phyloP scores from a whole-genome alignment of 2,888 invertebrate species.

The Aleiodes leptofemur region DNA sequence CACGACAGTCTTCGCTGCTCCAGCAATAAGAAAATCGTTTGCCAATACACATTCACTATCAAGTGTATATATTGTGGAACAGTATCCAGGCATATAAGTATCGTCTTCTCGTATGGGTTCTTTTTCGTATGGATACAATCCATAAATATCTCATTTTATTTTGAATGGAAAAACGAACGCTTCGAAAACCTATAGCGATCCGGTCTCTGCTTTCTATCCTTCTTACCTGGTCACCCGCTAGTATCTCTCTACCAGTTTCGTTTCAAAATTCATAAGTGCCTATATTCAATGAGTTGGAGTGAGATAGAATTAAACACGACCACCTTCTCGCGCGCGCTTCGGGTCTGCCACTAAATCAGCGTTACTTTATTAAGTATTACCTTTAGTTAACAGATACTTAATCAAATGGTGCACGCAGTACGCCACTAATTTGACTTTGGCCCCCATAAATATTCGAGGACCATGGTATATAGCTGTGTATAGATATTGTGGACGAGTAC shows the following conservation, averaged over 20 bases:
- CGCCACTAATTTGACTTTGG: constrained; percentile 76
- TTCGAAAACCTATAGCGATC: constrained; percentile 57
- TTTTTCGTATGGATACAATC: constrained; percentile 37
- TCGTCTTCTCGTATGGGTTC: constrained; percentile 8
- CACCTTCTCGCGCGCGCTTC: constrained; percentile 49
- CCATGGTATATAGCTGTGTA: constrained; percentile 56
- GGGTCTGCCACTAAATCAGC: constrained; percentile 72
- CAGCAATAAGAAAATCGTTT: constrained; percentile 39
- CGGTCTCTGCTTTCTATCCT: constrained; percentile 15
- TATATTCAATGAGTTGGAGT: not conserved
- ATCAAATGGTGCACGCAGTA: constrained; percentile 75
- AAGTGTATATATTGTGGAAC: constrained; percentile 40
- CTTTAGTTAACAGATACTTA: constrained; percentile 76
- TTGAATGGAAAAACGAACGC: constrained; percentile 74
- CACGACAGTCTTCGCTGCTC: not conserved
- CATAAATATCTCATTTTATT: constrained; percentile 75
- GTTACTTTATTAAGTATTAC: constrained; percentile 76
- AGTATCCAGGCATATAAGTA: constrained; percentile 42
- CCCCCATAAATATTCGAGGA: constrained; percentile 74
- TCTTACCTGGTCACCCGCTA: constrained; percentile 11
- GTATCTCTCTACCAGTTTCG: not conserved
- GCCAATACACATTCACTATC: constrained; percentile 44
- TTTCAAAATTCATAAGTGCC: constrained; percentile 17
- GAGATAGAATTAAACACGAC: constrained; percentile 38
- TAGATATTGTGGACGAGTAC: constrained; percentile 35